Percentiles rank a stretch among this genome's conserved stretches.
Evolutionary conservation across 2,888 invertebrate genomes (phyloP).

Genomic region (Panorpa germanica): DNA sequence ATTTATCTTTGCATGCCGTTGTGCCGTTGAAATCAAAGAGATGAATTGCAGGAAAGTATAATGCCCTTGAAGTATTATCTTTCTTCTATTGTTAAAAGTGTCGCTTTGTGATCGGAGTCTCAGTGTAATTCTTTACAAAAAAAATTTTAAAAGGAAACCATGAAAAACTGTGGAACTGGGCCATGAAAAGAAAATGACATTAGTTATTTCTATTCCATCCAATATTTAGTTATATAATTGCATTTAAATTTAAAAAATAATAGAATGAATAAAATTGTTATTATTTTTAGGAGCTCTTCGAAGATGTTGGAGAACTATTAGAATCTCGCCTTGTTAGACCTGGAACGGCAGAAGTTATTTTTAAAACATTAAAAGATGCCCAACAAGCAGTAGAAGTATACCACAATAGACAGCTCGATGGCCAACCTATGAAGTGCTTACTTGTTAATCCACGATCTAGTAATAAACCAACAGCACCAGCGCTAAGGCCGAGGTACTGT

Average conservation of each 20-base stretch:
- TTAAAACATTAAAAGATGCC: conserved; percentile 68
- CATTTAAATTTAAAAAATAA: conserved; percentile 6
- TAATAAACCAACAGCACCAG: conserved; percentile 38
- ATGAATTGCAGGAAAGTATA: no score
- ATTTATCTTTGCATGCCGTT: no score
- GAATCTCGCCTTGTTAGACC: conserved; percentile 69
- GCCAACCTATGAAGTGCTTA: conserved; percentile 83
- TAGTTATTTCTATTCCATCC: conserved; percentile 1
- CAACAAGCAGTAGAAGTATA: conserved; percentile 82
- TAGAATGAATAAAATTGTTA: conserved; percentile 13
- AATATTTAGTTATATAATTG: conserved; percentile 4
- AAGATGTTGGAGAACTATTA: conserved; percentile 74
- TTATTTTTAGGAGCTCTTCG: conserved; percentile 63
- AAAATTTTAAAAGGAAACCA: no score
- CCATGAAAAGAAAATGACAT: no score
- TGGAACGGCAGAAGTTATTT: conserved; percentile 84
- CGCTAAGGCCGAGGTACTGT: no score
- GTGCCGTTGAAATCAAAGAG: no score
- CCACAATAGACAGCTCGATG: conserved; percentile 83
- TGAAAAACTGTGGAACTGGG: no score
- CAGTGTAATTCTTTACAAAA: no score
- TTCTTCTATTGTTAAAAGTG: no score
- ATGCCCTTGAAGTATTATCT: no score
- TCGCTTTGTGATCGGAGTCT: no score
- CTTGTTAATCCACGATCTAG: conserved; percentile 58